Evolutionary conservation across 2,888 invertebrate species (phyloP), one percentile per base, ranked within the genome.

Genomic region (Galerucella nymphaeae): DNA sequence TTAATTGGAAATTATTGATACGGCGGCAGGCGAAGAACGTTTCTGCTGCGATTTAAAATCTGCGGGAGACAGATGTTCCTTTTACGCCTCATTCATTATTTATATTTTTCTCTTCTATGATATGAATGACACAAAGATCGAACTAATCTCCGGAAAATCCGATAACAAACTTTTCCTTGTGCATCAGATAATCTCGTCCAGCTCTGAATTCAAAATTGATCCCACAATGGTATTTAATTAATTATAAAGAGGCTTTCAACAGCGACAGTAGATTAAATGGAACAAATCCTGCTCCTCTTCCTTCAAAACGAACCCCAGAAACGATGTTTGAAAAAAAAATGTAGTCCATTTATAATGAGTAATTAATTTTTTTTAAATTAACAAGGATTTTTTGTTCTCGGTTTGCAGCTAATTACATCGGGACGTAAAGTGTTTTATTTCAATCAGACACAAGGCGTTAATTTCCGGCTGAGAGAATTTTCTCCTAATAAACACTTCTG

Each of bases 351-450:
- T 66, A 63, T 73, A 76, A 82, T 79, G 78, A 80, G 76, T 79
- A 81, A 82, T 82, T 81, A 81, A 77, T 76, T 76, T 73, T 71
- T 77, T 78, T 64, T 72, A 79, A 78, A 76, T 79, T 80, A 81
- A 80, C 80, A 76, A 77, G 78, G 79, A 78, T 78, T 78, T 80
- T 82, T 82, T 81, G 81, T 81, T 79, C 79, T 71, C 71, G 76
- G 76, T 79, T 80, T 76, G 73, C 78, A 77, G 79, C 77, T 81
- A 80, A 82, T 82, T 82, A 80, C 79, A 75, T 76, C 78, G 76
- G 75, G 76, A 79, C 77, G 77, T 77, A 76, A 71, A 75, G 75
- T 71, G 71, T 77, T 77, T 75, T 75, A 62, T 66, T 74, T 66
- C 58, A 41, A 53, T 42, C 59, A 59, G 20, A 18, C 30, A 13